Evolutionary conservation across 2,113 vertebrate species (phyloP).

Genomic region (Sander vitreus): DNA sequence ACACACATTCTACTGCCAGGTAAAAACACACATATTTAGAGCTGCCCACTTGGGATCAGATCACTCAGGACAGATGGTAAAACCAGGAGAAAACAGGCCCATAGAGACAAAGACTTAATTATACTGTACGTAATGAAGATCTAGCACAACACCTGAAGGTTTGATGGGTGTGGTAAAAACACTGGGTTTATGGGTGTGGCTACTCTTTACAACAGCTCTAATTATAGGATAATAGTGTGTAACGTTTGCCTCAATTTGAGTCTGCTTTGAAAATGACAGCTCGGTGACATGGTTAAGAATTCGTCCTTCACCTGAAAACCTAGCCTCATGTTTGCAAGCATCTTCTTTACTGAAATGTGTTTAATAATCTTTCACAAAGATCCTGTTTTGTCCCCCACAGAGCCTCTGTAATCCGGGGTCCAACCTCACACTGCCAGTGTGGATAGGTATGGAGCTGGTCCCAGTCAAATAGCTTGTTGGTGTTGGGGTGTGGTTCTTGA

Average conservation of each 20-base stretch:
- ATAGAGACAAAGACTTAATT: constrained; percentile 42
- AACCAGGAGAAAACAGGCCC: no score
- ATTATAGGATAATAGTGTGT: constrained; percentile 61
- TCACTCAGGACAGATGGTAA: no score
- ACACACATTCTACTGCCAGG: no score
- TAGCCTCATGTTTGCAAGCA: no score
- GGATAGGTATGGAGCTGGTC: neutral
- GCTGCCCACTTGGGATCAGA: no score
- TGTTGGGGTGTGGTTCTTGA: neutral
- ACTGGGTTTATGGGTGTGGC: constrained; percentile 57
- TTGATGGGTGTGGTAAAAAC: constrained; percentile 60
- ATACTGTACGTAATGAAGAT: constrained; percentile 32
- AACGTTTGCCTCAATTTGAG: constrained; percentile 12
- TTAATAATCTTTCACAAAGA: neutral
- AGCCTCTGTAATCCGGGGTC: neutral
- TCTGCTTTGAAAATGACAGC: constrained; percentile 40
- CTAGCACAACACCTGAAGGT: constrained; percentile 46
- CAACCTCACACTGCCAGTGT: neutral
- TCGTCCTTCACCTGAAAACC: neutral
- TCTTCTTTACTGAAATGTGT: neutral
- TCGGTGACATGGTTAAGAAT: constrained; percentile 3
- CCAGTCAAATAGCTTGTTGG: neutral
- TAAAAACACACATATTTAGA: no score
- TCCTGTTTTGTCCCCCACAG: neutral
- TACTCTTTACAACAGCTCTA: constrained; percentile 35